Conservation (phyloP, 92 coral and sea anemone genomes). For the Isaurus tuberculatus region DNA sequence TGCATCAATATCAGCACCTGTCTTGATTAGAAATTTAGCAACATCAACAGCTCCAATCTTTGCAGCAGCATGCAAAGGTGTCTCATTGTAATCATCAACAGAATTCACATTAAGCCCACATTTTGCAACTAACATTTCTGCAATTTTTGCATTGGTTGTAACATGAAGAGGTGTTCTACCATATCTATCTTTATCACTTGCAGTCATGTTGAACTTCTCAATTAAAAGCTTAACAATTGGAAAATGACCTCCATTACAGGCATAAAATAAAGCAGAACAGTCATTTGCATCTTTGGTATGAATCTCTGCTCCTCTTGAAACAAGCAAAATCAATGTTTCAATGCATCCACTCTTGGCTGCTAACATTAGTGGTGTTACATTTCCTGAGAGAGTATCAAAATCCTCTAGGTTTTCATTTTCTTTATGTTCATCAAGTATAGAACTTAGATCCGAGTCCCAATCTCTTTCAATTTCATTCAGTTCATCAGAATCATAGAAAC, state of each 20-base stretch:
- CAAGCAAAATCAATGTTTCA: neutral
- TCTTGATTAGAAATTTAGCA: neutral
- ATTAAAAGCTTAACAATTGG: neutral
- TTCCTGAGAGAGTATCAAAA: neutral
- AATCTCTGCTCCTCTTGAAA: slow-evolving; percentile 22
- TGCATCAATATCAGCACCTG: neutral
- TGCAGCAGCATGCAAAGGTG: neutral
- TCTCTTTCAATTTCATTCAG: neutral
- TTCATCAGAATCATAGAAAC: neutral
- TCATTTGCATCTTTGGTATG: neutral
- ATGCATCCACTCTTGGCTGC: slow-evolving; percentile 19
- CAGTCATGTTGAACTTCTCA: neutral
- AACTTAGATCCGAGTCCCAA: neutral
- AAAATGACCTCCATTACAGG: slow-evolving; percentile 37
- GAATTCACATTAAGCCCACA: neutral
- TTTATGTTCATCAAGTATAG: neutral
- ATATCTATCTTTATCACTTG: neutral
- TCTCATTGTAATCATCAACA: neutral
- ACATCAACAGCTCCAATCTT: neutral
- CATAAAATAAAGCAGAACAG: slow-evolving; percentile 27
- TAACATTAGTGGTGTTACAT: neutral
- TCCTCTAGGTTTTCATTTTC: neutral
- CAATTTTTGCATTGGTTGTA: neutral
- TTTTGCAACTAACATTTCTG: neutral
- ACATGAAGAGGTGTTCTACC: neutral